A percentile compares a stretch with the other conserved stretches of the same genome.
These are phyloP conservation scores for Wasmannia auropunctata DNA, from an alignment of 1,140 invertebrate species.

Conservation along the genomic window DNA sequence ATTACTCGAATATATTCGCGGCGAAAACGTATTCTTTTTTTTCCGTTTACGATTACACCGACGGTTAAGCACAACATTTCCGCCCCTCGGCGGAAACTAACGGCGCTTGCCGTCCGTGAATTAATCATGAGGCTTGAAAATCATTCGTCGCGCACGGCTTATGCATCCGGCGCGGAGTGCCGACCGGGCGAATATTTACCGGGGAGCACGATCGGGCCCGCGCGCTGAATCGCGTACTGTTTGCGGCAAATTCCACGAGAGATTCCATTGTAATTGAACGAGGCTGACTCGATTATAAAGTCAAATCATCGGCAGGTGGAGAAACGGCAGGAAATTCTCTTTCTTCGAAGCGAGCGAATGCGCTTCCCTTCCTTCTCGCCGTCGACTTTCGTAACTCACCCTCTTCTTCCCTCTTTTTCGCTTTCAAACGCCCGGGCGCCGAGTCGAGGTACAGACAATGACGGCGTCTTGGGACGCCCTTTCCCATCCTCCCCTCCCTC, in stretches of 20 bases:
- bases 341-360: neutral
- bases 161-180: constrained; percentile 24
- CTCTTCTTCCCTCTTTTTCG: neutral
- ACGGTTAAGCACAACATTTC: constrained; percentile 47
- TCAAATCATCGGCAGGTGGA: constrained; percentile 68
- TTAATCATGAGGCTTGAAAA: constrained; percentile 53
- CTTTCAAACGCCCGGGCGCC: neutral
- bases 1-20: too few species aligned
- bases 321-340: constrained; percentile 2
- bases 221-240: constrained; percentile 49
- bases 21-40: neutral
- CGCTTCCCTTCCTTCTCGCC: constrained; percentile 2
- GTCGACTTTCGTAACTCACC: neutral
- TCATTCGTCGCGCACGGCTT: constrained; percentile 52
- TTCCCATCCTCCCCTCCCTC: too few species aligned
- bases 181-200: constrained; percentile 59
- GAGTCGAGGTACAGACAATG: constrained; percentile 11
- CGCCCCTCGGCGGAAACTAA: neutral
- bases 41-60: neutral
- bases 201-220: constrained; percentile 28
- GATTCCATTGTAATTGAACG: constrained; percentile 76
- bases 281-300: constrained; percentile 74
- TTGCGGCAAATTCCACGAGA: constrained; percentile 68
- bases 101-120: constrained; percentile 36
- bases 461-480: neutral